Evolutionary conservation across 2,888 invertebrate genomes (phyloP).

Genomic region (Eumerus sabulonum): DNA sequence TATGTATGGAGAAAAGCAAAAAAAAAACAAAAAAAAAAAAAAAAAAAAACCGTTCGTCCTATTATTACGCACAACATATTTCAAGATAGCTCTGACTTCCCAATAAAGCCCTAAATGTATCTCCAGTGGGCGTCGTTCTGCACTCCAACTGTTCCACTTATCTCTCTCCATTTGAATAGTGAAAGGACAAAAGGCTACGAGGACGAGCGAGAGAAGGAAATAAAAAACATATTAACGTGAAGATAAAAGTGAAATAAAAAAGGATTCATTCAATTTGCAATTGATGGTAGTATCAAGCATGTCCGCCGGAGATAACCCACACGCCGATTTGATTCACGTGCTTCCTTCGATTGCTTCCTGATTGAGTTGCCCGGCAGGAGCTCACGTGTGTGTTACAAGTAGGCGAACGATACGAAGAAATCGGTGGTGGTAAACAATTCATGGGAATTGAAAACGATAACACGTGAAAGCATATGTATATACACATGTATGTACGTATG

Average conservation of each 20-base stretch:
- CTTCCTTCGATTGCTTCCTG: conserved; percentile 69
- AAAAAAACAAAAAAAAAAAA: too few species aligned
- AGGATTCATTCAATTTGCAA: conserved; percentile 53
- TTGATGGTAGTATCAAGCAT: conserved; percentile 54
- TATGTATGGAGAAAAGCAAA: too few species aligned
- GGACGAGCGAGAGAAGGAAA: conserved; percentile 6
- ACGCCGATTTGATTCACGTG: conserved; percentile 70
- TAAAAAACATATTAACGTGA: conserved; percentile 17
- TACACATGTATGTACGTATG: background rate
- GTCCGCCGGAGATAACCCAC: conserved; percentile 69
- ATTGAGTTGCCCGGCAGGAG: conserved; percentile 67
- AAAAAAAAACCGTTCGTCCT: conserved; percentile 46
- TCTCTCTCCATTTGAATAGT: conserved; percentile 33
- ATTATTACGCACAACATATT: conserved; percentile 52
- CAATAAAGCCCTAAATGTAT: conserved; percentile 47
- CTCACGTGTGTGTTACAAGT: conserved; percentile 63
- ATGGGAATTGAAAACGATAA: conserved; percentile 4
- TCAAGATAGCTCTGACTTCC: conserved; percentile 37
- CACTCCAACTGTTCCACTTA: conserved; percentile 63
- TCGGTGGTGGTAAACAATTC: conserved; percentile 20
- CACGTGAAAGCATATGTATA: conserved; percentile 6
- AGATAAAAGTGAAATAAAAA: conserved; percentile 29
- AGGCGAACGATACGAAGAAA: background rate
- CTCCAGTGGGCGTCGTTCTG: conserved; percentile 59
- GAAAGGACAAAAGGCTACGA: too few species aligned